These are phyloP conservation scores for Drosophila arawakana DNA, from an alignment of 1,140 invertebrate species.

Conservation along the genomic window DNA sequence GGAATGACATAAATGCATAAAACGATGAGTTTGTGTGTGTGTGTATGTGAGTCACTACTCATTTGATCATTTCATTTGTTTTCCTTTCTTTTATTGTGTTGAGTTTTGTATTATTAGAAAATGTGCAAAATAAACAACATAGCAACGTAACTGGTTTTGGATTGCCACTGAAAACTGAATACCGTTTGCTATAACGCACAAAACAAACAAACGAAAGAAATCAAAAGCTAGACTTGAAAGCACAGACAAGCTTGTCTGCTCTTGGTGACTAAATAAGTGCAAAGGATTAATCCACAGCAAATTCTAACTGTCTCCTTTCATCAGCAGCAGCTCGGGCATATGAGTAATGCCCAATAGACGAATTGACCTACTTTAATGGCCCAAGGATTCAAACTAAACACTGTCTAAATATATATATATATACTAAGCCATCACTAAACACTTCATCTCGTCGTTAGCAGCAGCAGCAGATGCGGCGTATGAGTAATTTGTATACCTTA, in stretches of 20 bases:
- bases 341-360: no score
- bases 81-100: neutral
- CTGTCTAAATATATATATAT: no score
- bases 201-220: neutral
- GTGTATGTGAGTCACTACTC: neutral
- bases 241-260: neutral
- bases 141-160: neutral
- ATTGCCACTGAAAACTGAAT: neutral
- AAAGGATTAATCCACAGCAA: no score
- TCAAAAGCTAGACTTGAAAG: neutral
- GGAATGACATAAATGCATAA: no score
- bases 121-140: neutral
- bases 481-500: slow-evolving; percentile 17
- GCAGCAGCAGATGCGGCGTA: slow-evolving; percentile 8
- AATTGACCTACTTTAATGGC: no score
- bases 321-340: no score
- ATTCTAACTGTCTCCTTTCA: no score
- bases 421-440: neutral
- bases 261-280: neutral
- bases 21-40: neutral
- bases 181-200: neutral
- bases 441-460: neutral
- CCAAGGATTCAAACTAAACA: no score
- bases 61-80: neutral
- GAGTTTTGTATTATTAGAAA: neutral